Evolutionary conservation across 2,797 vertebrate species (phyloP).

Genomic region (Amniataba percoides): DNA sequence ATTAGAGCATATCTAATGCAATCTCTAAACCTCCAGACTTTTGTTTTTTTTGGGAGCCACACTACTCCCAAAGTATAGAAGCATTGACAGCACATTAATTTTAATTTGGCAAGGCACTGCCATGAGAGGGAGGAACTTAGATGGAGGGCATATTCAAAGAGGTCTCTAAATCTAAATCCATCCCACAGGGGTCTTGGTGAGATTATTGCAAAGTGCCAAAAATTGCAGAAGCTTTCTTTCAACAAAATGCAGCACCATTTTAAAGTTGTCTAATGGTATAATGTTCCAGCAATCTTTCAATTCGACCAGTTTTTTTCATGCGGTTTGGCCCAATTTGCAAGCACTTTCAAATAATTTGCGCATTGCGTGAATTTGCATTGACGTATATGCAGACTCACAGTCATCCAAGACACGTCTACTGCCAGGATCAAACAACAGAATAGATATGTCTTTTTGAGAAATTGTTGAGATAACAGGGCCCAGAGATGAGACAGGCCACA

Average conservation of each 20-base stretch:
- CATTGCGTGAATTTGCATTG: not conserved
- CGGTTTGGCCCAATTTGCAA: not conserved
- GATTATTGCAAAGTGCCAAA: not conserved
- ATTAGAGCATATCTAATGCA: not conserved
- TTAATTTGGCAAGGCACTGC: conserved; percentile 7
- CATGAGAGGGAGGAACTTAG: not conserved
- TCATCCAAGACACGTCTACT: not conserved
- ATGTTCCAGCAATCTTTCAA: not conserved
- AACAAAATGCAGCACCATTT: not conserved
- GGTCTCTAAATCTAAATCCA: not conserved
- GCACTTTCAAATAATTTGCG: too few relatives aligned
- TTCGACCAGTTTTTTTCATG: not conserved
- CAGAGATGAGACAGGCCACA: not conserved
- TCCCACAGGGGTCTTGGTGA: not conserved
- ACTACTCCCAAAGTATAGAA: not conserved
- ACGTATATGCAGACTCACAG: not conserved
- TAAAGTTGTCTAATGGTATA: not conserved
- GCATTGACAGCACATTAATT: conserved; percentile 16
- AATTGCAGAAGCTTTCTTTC: conserved; percentile 1
- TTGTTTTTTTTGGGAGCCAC: not conserved
- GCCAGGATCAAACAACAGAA: not conserved
- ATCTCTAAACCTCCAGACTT: conserved; percentile 7
- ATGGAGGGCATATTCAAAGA: not conserved
- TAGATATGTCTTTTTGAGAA: not conserved
- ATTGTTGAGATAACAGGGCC: not conserved